phyloP scores from a whole-genome alignment of 2,888 invertebrate species.

The Chymomyza amoena region DNA sequence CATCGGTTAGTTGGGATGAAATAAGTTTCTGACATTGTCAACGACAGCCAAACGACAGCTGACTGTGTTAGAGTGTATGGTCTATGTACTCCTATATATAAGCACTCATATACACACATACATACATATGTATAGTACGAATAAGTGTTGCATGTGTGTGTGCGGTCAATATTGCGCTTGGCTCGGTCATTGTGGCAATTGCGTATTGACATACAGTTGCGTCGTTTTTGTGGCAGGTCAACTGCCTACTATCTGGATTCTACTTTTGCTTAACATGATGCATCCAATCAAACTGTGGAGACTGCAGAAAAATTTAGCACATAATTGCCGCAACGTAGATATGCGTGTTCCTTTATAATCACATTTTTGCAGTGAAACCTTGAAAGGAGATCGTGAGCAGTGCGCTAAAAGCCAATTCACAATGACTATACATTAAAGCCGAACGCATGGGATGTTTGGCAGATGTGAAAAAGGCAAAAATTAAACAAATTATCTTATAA shows the following conservation, averaged over 20 bases:
- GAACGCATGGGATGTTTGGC: no score
- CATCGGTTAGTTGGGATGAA: conserved; percentile 12
- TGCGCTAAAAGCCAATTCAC: no score
- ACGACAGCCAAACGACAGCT: background rate
- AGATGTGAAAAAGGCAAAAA: no score
- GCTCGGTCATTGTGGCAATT: conserved; percentile 1
- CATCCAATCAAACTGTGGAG: conserved; percentile 41
- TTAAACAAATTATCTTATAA: no score
- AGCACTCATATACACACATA: background rate
- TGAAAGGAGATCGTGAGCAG: no score
- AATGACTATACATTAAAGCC: no score
- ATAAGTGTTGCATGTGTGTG: background rate
- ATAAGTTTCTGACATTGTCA: conserved; percentile 29
- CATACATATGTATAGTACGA: conserved; percentile 2
- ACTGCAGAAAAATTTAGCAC: conserved; percentile 17
- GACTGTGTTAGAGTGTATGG: background rate
- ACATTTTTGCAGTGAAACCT: no score
- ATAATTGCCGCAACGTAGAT: no score
- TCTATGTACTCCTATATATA: background rate
- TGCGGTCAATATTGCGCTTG: conserved; percentile 31
- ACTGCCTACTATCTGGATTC: background rate
- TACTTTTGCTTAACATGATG: conserved; percentile 55
- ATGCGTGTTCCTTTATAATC: no score
- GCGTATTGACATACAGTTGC: conserved; percentile 17
- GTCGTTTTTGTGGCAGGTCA: background rate